A percentile compares a stretch with the other conserved stretches of the same genome.
These are phyloP conservation scores for Whitmania pigra DNA, from an alignment of 1,140 invertebrate species.

Conservation along the genomic window DNA sequence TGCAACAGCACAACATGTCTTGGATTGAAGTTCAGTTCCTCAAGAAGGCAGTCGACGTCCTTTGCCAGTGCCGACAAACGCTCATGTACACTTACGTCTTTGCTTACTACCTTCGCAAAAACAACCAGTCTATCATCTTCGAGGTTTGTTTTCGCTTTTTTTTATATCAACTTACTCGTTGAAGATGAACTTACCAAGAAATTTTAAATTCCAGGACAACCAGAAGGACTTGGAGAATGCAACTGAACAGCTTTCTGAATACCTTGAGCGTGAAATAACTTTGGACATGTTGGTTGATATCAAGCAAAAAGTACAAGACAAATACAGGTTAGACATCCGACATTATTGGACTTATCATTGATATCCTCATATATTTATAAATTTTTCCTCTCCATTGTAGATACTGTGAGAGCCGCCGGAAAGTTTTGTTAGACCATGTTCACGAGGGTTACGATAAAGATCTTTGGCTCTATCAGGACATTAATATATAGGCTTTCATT, in stretches of 20 bases:
- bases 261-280: constrained; percentile 92
- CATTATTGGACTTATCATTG: neutral
- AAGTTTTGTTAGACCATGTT: constrained; percentile 86
- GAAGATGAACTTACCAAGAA: neutral
- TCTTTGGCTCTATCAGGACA: constrained; percentile 64
- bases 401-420: constrained; percentile 89
- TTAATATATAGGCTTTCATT: constrained; percentile 9
- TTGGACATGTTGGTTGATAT: constrained; percentile 92
- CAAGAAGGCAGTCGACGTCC: constrained; percentile 91
- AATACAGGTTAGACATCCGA: constrained; percentile 64
- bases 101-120: constrained; percentile 92
- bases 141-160: constrained; percentile 48
- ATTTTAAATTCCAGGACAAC: constrained; percentile 58
- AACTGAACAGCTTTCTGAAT: constrained; percentile 90
- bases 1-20: constrained; percentile 98
- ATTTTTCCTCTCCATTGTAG: constrained; percentile 43
- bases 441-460: constrained; percentile 97
- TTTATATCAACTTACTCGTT: neutral
- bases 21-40: constrained; percentile 99
- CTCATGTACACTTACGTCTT: constrained; percentile 99
- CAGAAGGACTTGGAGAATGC: constrained; percentile 93
- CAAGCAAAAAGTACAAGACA: constrained; percentile 98
- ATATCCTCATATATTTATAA: too few species aligned
- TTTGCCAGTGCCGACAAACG: constrained; percentile 91
- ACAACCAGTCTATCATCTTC: constrained; percentile 97